Percentiles rank a stretch among this genome's conserved stretches.
These are phyloP conservation scores for Danio jaintianensis DNA, from an alignment of 2,797 vertebrate species.

Conservation along the genomic window DNA sequence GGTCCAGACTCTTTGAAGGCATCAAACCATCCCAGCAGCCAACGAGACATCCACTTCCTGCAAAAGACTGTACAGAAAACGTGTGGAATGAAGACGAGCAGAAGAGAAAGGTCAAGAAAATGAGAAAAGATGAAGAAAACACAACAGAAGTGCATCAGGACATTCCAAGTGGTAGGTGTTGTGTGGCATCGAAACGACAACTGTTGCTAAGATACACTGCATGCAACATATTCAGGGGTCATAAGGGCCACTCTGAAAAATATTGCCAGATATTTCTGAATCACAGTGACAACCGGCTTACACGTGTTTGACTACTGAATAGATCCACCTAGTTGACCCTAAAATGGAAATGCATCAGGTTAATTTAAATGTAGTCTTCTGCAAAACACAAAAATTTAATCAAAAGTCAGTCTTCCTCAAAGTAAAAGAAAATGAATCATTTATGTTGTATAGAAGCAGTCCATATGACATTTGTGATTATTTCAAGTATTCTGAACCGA, in stretches of 20 bases:
- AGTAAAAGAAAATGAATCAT: too few relatives aligned
- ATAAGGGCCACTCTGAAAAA: constrained; percentile 31
- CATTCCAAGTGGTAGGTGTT: constrained; percentile 76
- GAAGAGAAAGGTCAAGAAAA: constrained; percentile 63
- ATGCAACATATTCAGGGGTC: constrained; percentile 45
- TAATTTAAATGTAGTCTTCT: not conserved
- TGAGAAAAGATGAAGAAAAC: constrained; percentile 37
- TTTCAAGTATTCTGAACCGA: not conserved
- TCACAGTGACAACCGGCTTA: constrained; percentile 2
- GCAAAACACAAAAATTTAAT: too few relatives aligned
- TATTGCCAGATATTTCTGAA: constrained; percentile 3
- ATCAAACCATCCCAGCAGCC: constrained; percentile 37
- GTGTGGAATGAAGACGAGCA: constrained; percentile 52
- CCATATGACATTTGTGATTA: not conserved
- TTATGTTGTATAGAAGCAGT: not conserved
- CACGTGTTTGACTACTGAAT: not conserved
- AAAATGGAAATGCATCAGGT: not conserved
- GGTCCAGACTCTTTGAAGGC: constrained; percentile 58
- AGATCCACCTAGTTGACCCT: not conserved
- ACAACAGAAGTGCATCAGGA: constrained; percentile 65
- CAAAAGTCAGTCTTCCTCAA: not conserved
- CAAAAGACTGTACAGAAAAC: constrained; percentile 42
- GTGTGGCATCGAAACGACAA: constrained; percentile 41
- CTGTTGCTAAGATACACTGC: constrained; percentile 60
- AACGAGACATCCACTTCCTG: constrained; percentile 14